Evolutionary conservation across 2,888 invertebrate species (phyloP).

Genomic region (Lasioglossum calceatum): DNA sequence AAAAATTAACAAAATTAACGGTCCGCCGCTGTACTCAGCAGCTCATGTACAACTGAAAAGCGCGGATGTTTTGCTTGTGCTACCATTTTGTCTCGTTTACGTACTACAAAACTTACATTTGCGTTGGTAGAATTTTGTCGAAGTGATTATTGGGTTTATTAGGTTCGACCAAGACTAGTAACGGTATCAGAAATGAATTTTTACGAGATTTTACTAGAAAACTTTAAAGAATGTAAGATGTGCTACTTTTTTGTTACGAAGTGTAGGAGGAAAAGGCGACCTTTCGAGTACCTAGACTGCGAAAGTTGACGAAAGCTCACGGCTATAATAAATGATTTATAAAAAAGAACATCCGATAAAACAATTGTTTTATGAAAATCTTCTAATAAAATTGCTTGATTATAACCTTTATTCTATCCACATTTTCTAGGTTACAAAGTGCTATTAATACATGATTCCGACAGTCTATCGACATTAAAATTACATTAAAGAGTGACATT

Average conservation of each 20-base stretch:
- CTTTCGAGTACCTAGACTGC: not conserved
- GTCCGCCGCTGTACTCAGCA: too few species aligned
- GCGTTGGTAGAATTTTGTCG: not conserved
- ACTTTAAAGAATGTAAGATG: not conserved
- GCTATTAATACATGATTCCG: not conserved
- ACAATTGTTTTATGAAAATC: not conserved
- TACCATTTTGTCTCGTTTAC: not conserved
- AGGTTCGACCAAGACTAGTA: not conserved
- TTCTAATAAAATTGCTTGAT: not conserved
- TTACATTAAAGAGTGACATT: not conserved
- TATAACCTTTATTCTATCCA: not conserved
- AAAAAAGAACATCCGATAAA: constrained; percentile 2
- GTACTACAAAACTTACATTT: not conserved
- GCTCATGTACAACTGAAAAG: not conserved
- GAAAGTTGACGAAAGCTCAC: not conserved
- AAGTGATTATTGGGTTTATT: not conserved
- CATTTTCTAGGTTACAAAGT: not conserved
- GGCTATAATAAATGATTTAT: not conserved
- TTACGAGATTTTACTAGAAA: not conserved
- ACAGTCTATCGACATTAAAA: not conserved
- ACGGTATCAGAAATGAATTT: not conserved
- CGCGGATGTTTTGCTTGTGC: not conserved
- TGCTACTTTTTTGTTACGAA: not conserved
- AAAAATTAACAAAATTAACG: too few species aligned
- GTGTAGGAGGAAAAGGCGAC: not conserved